Conservation (phyloP, 2,888 invertebrate genomes). For the Coelinius sp. region DNA sequence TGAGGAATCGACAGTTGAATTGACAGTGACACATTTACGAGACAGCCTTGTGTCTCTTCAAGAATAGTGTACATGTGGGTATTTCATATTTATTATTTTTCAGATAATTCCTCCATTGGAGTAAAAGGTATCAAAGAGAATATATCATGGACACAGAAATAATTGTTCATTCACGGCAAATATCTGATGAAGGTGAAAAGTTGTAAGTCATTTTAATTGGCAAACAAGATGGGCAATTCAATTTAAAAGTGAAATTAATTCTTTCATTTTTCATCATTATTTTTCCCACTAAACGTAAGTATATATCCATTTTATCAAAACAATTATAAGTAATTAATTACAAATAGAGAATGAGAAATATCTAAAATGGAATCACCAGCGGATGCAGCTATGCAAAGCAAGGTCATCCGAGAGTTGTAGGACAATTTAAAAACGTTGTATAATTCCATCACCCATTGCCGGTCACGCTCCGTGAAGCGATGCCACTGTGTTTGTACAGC, state of each 20-base stretch:
- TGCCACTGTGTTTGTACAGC: conserved; percentile 53
- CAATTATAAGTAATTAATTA: neutral
- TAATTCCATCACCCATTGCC: conserved; percentile 58
- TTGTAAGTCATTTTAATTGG: neutral
- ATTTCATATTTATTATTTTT: conserved; percentile 28
- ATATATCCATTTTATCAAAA: neutral
- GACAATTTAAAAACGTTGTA: conserved; percentile 64
- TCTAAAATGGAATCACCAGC: conserved; percentile 9
- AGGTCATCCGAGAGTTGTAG: conserved; percentile 57
- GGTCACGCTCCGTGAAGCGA: conserved; percentile 66
- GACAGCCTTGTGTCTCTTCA: conserved; percentile 58
- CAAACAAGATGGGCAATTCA: neutral
- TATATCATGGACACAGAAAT: conserved; percentile 17
- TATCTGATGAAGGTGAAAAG: conserved; percentile 33
- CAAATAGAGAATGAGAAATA: neutral
- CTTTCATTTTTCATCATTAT: too few relatives aligned
- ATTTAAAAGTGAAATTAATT: too few relatives aligned
- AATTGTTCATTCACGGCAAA: conserved; percentile 26
- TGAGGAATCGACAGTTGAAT: conserved; percentile 54
- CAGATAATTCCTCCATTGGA: neutral
- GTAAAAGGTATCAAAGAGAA: conserved; percentile 22
- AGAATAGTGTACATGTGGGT: conserved; percentile 50
- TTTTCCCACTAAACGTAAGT: too few relatives aligned
- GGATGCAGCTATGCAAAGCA: conserved; percentile 45
- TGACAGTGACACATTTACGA: conserved; percentile 68